These are phyloP conservation scores for Hirtodrosophila histrioides DNA, from an alignment of 2,888 invertebrate species.

Conservation along the genomic window DNA sequence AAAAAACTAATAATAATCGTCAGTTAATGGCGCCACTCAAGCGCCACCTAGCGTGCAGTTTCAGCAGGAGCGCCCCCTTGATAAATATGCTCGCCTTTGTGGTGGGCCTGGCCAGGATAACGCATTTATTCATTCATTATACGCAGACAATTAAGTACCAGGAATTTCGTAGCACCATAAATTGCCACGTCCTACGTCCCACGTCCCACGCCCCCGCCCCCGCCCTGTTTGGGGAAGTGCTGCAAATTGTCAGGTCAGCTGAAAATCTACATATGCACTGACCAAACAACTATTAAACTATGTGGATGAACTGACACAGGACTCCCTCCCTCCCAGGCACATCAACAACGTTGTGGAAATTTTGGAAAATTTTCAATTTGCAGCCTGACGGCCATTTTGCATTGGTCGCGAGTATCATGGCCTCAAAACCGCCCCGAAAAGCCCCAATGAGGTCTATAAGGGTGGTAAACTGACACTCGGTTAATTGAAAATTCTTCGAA, in stretches of 20 bases:
- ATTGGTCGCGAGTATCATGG: constrained; percentile 61
- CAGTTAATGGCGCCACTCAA: constrained; percentile 49
- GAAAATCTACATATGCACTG: constrained; percentile 79
- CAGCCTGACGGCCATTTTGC: constrained; percentile 69
- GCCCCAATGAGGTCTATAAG: constrained; percentile 27
- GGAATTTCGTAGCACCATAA: constrained; percentile 80
- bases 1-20: constrained; percentile 76
- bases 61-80: constrained; percentile 18
- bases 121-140: constrained; percentile 80
- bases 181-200: constrained; percentile 39
- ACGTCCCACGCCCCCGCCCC: constrained; percentile 9
- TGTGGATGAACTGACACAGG: constrained; percentile 32
- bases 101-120: constrained; percentile 15
- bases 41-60: constrained; percentile 34
- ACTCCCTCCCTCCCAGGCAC: not conserved
- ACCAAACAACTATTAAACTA: constrained; percentile 78
- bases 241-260: constrained; percentile 74
- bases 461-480: constrained; percentile 37
- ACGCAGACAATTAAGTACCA: constrained; percentile 80
- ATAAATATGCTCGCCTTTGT: constrained; percentile 35
- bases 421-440: constrained; percentile 42
- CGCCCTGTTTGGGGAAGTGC: constrained; percentile 1
- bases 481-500: constrained; percentile 74
- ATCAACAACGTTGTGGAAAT: constrained; percentile 49
- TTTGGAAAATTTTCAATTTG: constrained; percentile 71